phyloP scores from a whole-genome alignment of 2,888 invertebrate genomes.

The Serripes groenlandicus region DNA sequence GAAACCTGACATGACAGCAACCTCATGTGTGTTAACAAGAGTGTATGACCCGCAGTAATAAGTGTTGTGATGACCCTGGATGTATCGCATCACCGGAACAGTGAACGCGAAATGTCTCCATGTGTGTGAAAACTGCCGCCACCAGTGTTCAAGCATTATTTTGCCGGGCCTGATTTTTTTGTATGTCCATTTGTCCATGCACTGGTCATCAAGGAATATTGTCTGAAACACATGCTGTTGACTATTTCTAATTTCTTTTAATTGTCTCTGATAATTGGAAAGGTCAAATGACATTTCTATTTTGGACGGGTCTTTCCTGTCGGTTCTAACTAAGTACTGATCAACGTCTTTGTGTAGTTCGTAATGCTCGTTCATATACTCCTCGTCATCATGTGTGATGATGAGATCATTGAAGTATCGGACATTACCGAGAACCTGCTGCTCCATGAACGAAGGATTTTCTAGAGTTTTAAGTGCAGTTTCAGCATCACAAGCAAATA shows the following conservation, averaged over 20 bases:
- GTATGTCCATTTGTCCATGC: constrained; percentile 72
- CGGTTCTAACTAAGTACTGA: constrained; percentile 77
- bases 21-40: constrained; percentile 80
- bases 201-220: constrained; percentile 76
- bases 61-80: constrained; percentile 75
- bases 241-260: constrained; percentile 64
- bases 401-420: constrained; percentile 79
- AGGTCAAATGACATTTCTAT: constrained; percentile 82
- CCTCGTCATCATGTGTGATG: constrained; percentile 78
- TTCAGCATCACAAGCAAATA: constrained; percentile 81
- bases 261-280: constrained; percentile 78
- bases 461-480: constrained; percentile 73
- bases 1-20: constrained; percentile 79
- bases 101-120: constrained; percentile 81
- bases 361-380: constrained; percentile 79
- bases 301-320: constrained; percentile 72
- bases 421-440: constrained; percentile 76
- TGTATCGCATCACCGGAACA: constrained; percentile 77
- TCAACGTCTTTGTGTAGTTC: constrained; percentile 76
- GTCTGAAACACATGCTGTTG: constrained; percentile 78
- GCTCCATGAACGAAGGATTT: constrained; percentile 73
- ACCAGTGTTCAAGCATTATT: constrained; percentile 74
- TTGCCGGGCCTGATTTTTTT: constrained; percentile 73
- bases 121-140: constrained; percentile 80
- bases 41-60: constrained; percentile 80